These are phyloP conservation scores for Polymixis lichenea DNA, from an alignment of 2,888 invertebrate species.

Conservation along the genomic window DNA sequence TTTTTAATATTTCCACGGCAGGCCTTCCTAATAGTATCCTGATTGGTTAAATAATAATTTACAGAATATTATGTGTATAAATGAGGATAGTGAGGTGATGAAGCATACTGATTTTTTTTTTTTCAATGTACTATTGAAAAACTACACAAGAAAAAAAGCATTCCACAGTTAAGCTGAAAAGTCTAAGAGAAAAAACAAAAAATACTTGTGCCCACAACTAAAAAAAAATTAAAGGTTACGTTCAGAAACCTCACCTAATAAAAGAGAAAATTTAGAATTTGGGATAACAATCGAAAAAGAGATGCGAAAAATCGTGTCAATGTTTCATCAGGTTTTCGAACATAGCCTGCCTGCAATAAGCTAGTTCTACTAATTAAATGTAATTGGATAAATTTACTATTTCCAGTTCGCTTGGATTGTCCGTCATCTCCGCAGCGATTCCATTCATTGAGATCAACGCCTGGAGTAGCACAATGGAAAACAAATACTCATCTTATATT, in stretches of 20 bases:
- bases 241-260: slow-evolving; percentile 87
- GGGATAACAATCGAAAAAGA: slow-evolving; percentile 54
- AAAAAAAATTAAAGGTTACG: slow-evolving; percentile 81
- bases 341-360: slow-evolving; percentile 86
- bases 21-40: slow-evolving; percentile 14
- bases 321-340: slow-evolving; percentile 86
- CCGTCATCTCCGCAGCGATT: slow-evolving; percentile 84
- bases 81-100: slow-evolving; percentile 18
- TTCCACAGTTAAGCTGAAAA: slow-evolving; percentile 60
- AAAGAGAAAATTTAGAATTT: slow-evolving; percentile 68
- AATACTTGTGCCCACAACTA: slow-evolving; percentile 61
- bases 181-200: slow-evolving; percentile 63
- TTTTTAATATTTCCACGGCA: slow-evolving; percentile 20
- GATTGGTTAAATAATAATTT: slow-evolving; percentile 22
- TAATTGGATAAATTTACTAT: slow-evolving; percentile 84
- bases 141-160: slow-evolving; percentile 63
- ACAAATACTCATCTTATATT: slow-evolving; percentile 76
- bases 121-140: slow-evolving; percentile 48
- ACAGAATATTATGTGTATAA: slow-evolving; percentile 1
- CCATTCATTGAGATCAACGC: slow-evolving; percentile 88
- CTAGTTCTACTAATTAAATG: slow-evolving; percentile 81
- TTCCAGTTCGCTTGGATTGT: slow-evolving; percentile 84
- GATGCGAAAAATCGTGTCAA: slow-evolving; percentile 41
- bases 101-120: slow-evolving; percentile 35
- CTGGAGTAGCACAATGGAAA: slow-evolving; percentile 85